A percentile compares a stretch with the other conserved stretches of the same genome.
phyloP scores from a whole-genome alignment of 2,113 vertebrate species.

The Oreochromis aureus region DNA sequence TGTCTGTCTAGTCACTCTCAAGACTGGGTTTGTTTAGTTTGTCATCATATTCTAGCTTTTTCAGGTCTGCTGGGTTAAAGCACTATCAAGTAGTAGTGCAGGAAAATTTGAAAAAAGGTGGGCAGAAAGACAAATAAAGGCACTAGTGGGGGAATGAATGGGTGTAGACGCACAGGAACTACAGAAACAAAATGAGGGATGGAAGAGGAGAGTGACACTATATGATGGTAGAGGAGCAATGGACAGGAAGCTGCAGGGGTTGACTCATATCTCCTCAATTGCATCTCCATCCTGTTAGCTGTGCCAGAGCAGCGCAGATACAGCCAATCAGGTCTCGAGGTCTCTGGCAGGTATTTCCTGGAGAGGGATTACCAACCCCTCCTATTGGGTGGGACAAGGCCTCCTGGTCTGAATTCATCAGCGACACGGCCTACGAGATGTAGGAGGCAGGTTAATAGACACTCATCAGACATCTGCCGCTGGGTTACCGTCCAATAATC shows the following conservation, averaged over 20 bases:
- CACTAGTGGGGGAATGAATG: not conserved
- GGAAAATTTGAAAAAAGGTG: not conserved
- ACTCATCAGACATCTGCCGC: constrained; percentile 81
- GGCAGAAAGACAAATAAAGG: not conserved
- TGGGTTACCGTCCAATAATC: constrained; percentile 78
- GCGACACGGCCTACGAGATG: constrained; percentile 67
- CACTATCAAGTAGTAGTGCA: not conserved
- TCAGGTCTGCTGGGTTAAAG: not conserved
- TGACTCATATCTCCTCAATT: constrained; percentile 45
- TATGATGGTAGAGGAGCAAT: constrained; percentile 10
- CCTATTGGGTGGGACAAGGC: constrained; percentile 75
- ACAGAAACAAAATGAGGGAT: not conserved
- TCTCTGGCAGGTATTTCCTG: constrained; percentile 67
- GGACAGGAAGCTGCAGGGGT: constrained; percentile 39
- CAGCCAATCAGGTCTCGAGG: constrained; percentile 60
- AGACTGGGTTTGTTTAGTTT: not conserved
- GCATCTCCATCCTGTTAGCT: constrained; percentile 24
- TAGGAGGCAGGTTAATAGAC: constrained; percentile 81
- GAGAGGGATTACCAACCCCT: constrained; percentile 73
- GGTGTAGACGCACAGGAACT: not conserved
- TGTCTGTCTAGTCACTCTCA: not conserved
- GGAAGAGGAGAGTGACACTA: not conserved
- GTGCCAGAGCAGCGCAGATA: constrained; percentile 62
- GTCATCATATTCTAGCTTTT: not conserved
- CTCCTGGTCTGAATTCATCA: constrained; percentile 77